Conservation (phyloP, 2,888 invertebrate genomes). For the Metalampra italica region DNA sequence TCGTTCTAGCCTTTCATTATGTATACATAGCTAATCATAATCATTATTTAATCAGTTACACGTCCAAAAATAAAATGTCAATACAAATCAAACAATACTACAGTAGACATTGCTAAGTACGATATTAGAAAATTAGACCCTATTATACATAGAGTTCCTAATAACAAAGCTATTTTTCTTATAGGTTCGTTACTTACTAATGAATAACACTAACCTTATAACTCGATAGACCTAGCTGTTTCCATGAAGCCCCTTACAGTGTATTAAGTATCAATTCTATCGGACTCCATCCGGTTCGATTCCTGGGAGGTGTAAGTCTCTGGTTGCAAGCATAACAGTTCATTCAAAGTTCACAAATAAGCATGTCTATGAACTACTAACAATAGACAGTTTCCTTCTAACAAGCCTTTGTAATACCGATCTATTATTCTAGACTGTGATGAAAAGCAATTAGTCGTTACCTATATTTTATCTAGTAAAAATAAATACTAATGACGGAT, state of each 20-base stretch:
- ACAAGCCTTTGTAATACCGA: constrained; percentile 66
- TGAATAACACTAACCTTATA: too few relatives aligned
- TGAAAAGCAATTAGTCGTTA: neutral
- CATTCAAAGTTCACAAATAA: constrained; percentile 51
- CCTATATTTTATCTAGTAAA: neutral
- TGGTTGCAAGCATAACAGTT: constrained; percentile 55
- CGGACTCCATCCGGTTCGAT: constrained; percentile 34
- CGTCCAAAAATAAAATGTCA: too few relatives aligned
- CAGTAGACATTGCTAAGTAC: too few relatives aligned
- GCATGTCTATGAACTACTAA: constrained; percentile 54
- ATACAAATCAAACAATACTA: too few relatives aligned
- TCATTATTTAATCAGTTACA: too few relatives aligned
- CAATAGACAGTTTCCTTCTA: constrained; percentile 68
- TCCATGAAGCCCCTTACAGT: neutral
- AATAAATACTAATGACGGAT: neutral
- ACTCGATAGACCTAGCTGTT: neutral
- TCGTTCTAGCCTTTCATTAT: too few relatives aligned
- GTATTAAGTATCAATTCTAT: constrained; percentile 1
- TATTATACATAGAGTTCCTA: too few relatives aligned
- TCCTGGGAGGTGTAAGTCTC: constrained; percentile 42
- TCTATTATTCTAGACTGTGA: constrained; percentile 26
- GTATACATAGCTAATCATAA: too few relatives aligned
- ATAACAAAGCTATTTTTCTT: too few relatives aligned
- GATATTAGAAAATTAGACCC: too few relatives aligned
- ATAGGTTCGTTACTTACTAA: too few relatives aligned